Conservation (phyloP, 2,797 vertebrate species). For the Pampus argenteus region DNA sequence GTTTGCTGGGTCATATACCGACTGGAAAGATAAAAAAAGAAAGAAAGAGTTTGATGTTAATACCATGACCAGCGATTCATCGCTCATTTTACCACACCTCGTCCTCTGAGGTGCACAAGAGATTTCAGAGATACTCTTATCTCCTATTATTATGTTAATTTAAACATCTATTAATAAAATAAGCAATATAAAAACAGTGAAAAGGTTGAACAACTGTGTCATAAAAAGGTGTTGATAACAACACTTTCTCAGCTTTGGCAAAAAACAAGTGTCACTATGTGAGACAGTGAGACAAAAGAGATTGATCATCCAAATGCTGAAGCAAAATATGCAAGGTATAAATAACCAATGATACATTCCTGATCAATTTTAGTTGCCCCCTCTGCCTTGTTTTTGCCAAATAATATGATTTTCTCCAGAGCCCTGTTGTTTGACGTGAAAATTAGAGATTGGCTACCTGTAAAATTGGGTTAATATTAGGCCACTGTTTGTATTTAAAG, state of each 20-base stretch:
- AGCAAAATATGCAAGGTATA: no score
- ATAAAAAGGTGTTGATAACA: background rate
- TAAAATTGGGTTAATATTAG: conserved; percentile 22
- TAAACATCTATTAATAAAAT: background rate
- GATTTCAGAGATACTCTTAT: background rate
- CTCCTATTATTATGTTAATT: background rate
- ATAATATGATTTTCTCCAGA: conserved; percentile 12
- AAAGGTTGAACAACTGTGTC: background rate
- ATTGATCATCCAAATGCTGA: no score
- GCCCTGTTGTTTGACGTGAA: conserved; percentile 17
- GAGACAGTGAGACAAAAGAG: no score
- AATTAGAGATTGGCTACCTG: conserved; percentile 16
- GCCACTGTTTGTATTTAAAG: conserved; percentile 4
- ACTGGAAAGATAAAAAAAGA: background rate
- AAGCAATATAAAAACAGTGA: background rate
- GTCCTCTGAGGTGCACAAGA: conserved; percentile 1
- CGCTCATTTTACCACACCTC: background rate
- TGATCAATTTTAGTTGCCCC: conserved; percentile 7
- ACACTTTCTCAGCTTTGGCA: background rate
- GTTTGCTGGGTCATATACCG: background rate
- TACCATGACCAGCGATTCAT: background rate
- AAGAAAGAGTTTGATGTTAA: background rate
- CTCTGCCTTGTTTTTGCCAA: background rate
- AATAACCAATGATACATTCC: background rate
- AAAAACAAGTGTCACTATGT: no score